Base-by-base conservation (phyloP, 2,888 invertebrate species). In the Tricholauxania praeusta region DNA sequence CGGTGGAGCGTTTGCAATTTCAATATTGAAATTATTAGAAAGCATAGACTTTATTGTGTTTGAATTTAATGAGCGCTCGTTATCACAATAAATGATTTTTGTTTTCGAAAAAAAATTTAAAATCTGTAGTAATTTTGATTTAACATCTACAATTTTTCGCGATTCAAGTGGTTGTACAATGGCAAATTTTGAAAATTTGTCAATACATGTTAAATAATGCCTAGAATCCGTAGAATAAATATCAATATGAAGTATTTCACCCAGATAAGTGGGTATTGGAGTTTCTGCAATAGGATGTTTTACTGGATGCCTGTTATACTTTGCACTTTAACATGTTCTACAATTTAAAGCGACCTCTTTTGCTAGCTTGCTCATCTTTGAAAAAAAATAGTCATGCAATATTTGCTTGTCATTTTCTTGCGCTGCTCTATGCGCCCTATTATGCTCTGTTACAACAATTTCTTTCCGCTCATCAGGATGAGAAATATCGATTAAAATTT, bases 81-180 rank as follows among this genome's bases (percentile, higher is more conserved):
- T 77, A 53, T 76, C 76, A 47, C 75, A 76, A 62, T 70, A 76
- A 32, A 75, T 74, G 22, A 49, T 49, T 72, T 72, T 77, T 53
- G 68, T 55, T 3, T 74, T 69, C 7, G 72, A 62, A 57, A 75
- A 75, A 7, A 22, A 3, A 3, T 22, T 22, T 22, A 22, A 22
- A 22, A 22, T 22, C 22, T 22, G 22, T 22, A 22, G 22, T 22
- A 22, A 22, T 22, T 22, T 22, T 22, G 22, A 3, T 22, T 22
- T 22, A 2, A 22, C 22, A 22, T 22, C 22, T 3, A 22, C 22
- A 22, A 3, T 22, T 1, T n/a, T 22, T 3, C 22, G 22, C 22
- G 22, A 22, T 22, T 22, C 22, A 22, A 22, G 1, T 22, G 22
- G 22, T 22, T 22, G 22, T 3, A 22, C 22, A 22, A 22, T 22